These are phyloP conservation scores for Berghia stephanieae DNA, from an alignment of 1,140 invertebrate genomes.

Conservation along the genomic window DNA sequence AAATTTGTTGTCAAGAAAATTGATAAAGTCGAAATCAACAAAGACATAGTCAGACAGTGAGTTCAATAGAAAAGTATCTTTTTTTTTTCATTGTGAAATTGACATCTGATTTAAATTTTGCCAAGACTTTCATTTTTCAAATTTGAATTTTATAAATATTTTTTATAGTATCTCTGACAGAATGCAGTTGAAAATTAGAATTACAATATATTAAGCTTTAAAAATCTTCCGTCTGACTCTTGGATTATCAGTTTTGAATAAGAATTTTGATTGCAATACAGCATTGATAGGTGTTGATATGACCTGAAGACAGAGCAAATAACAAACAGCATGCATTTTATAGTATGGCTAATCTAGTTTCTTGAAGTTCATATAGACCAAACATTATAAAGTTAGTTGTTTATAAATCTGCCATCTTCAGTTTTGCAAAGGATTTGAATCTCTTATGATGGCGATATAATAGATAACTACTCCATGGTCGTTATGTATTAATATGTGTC, in stretches of 20 bases:
- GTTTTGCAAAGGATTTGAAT: too few species aligned
- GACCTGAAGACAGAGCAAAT: too few species aligned
- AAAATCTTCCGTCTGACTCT: neutral
- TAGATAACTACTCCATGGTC: too few species aligned
- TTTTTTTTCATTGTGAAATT: neutral
- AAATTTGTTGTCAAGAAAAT: conserved; percentile 17
- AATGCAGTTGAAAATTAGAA: neutral
- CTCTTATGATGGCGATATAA: too few species aligned
- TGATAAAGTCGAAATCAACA: conserved; percentile 30
- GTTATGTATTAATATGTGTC: too few species aligned
- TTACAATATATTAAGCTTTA: neutral
- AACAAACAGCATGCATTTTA: too few species aligned
- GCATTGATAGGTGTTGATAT: too few species aligned
- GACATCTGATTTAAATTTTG: neutral
- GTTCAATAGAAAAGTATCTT: neutral
- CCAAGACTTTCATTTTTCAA: neutral
- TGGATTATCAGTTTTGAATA: neutral
- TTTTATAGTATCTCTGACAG: neutral
- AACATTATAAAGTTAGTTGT: too few species aligned
- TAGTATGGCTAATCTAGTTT: too few species aligned
- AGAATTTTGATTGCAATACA: too few species aligned
- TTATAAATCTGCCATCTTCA: too few species aligned
- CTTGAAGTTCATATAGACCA: too few species aligned
- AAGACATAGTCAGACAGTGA: conserved; percentile 41
- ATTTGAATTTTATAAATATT: neutral